Evolutionary conservation across 2,888 invertebrate species (phyloP).

Genomic region (Dryadula phaetusa): DNA sequence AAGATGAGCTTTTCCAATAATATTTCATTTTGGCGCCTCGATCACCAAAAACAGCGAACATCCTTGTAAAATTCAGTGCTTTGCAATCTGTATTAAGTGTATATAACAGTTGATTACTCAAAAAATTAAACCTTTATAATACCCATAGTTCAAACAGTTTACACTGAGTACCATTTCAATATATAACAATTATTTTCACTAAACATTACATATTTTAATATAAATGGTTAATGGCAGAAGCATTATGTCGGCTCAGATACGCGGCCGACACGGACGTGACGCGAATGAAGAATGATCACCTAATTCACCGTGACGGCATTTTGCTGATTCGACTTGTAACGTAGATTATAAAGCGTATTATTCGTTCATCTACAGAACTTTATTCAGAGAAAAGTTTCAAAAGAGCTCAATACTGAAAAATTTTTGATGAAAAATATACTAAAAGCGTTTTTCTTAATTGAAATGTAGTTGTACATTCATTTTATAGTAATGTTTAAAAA

Average conservation of each 20-base stretch:
- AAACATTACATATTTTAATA: conserved; percentile 23
- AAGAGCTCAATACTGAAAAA: neutral
- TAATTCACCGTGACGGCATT: conserved; percentile 35
- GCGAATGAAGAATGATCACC: conserved; percentile 36
- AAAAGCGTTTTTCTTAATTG: neutral
- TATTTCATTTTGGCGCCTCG: no score
- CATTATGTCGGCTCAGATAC: conserved; percentile 34
- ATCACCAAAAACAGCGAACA: no score
- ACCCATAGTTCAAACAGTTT: neutral
- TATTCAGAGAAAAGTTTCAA: neutral
- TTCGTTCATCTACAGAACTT: conserved; percentile 7
- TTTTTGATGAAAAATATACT: no score
- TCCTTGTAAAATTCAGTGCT: no score
- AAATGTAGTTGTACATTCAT: no score
- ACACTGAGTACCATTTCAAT: neutral
- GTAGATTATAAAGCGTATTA: conserved; percentile 31
- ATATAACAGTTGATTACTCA: no score
- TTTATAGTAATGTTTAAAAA: no score
- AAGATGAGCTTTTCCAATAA: no score
- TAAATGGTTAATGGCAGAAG: conserved; percentile 25
- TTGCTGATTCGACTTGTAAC: conserved; percentile 27
- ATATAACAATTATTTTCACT: conserved; percentile 14
- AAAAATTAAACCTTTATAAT: no score
- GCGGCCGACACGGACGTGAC: conserved; percentile 33
- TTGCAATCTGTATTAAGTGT: no score